Evolutionary conservation across 30 jellyfish, hydroid and myxozoan species (phyloP), one percentile per base, ranked within the genome.

Genomic region (Nemopilema nomurai): DNA sequence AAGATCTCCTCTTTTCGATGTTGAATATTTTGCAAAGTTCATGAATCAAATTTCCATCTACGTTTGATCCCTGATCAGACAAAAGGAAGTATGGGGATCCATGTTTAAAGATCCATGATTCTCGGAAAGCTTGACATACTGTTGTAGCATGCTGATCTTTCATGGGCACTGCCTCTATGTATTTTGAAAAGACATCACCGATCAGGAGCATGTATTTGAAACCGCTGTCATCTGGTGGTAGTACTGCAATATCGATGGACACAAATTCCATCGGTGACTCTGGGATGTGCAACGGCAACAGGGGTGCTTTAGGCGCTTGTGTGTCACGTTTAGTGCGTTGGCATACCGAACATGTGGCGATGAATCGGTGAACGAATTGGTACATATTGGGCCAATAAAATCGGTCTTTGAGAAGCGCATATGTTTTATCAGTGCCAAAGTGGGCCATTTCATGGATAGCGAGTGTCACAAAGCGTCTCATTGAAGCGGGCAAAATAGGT

Each of bases 401-500:
- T n/a, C n/a, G n/a, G n/a, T n/a, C n/a, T n/a, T n/a, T n/a, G n/a
- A n/a, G n/a, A n/a, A n/a, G n/a, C 4, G 80, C 82, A 72, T 72
- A 24, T 19, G 79, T 69, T 7, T 7, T 24, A 72, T 72, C 82
- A 25, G 82, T 72, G 57, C 82, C 82, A 33, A 72, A 28, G 26
- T 72, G 82, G 62, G 82, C 26, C 20, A 30, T 30, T 25, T 72
- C 62, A 32, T 69, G 80, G 28, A 69, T 69, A 23, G 57, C 62
- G 62, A 33, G 57, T 25, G 62, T 50, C 62, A 63, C 88, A 29
- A 78, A 29, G 41, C 41, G 76, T 26, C 88, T 62, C 88, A 78
- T 49, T 66, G 88, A 78, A 26, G 88, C 88, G 19, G 88, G 88
- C 67, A 78, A 64, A 28, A 78, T 32, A 66, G 79, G 88, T 62